A percentile compares a stretch with the other conserved stretches of the same genome.
phyloP scores from a whole-genome alignment of 2,888 invertebrate species.

The Chymomyza amoena region DNA sequence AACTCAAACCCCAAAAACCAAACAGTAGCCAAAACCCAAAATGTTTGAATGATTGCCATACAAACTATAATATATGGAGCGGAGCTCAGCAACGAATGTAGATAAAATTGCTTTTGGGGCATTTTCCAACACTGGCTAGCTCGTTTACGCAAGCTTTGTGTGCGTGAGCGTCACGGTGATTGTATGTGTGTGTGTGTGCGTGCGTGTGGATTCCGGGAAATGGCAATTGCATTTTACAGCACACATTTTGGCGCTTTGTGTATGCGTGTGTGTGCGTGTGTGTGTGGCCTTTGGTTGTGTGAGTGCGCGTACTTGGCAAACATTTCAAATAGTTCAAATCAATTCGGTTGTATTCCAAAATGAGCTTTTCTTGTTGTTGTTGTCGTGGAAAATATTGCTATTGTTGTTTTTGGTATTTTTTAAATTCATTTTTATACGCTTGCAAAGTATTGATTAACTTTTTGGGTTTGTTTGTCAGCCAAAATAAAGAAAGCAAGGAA shows the following conservation, averaged over 20 bases:
- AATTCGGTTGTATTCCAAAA: conserved; percentile 60
- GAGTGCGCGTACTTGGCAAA: not conserved
- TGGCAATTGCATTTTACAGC: conserved; percentile 61
- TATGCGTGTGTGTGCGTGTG: not conserved
- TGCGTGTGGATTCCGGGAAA: conserved; percentile 23
- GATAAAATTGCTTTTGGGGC: not conserved
- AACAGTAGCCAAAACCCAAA: not conserved
- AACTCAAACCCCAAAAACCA: not conserved
- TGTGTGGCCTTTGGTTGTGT: conserved; percentile 11
- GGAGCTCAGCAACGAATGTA: not conserved
- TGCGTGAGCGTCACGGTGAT: not conserved
- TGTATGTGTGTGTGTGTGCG: not conserved
- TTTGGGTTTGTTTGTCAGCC: not conserved
- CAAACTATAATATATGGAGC: not conserved
- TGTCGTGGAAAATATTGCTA: not conserved
- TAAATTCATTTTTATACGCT: not conserved
- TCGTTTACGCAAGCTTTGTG: not conserved
- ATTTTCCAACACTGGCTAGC: not conserved
- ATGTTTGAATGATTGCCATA: not conserved
- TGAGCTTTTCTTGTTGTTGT: not conserved
- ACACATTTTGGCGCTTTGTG: conserved; percentile 50
- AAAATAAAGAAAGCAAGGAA: too few relatives aligned
- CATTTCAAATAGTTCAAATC: conserved; percentile 59
- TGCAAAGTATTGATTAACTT: not conserved
- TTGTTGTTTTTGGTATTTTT: not conserved